Evolutionary conservation across 2,888 invertebrate species (phyloP), one percentile per base, ranked within the genome.

Genomic region (Pristionchus japonicus): DNA sequence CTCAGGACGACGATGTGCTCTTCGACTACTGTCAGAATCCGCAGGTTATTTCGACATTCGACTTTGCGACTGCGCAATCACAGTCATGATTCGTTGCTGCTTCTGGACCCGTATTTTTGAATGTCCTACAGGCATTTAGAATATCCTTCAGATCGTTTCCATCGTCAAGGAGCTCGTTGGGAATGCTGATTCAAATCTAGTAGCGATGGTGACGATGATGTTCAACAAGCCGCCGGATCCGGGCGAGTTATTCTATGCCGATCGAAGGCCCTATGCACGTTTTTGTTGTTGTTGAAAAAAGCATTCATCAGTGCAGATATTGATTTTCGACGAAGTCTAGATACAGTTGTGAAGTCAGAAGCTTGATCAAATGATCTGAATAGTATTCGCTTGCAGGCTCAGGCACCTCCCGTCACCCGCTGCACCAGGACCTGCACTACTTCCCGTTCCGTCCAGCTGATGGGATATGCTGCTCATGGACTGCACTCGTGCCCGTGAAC

Each of bases 161-260:
- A 96, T 97, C 89, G 96, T 97, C 31, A 96, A 96, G 88, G 96
- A 96, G 92, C 96, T 97, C 91, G 96, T 96, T 27, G 97, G 89
- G 4, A 77, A 96, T 1, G 96, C 97, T 91, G 96, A 97, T 82
- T 86, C 67, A n/a, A 85, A 85, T 74, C 31, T 87, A 1, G 96
- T 96, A 91, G 97, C 96, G 0, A 96, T 96, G 94, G 96, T 97
- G 95, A 96, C 97, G 67, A 97, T 97, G 97, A 95, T 97, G 61
- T 97, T 97, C 92, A 97, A 97, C 95, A 97, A 97, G 93, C 97
- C 97, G 0, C 97, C 97, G 0, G 97, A 97, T 94, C 94, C 96
- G 43, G 96, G 96, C 92, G 95, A 0, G 27, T 40, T n/a, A n/a
- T n/a, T n/a, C n/a, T n/a, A n/a, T n/a, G n/a, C n/a, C n/a, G n/a